phyloP scores from a whole-genome alignment of 2,113 vertebrate genomes.

The Notiomystis cincta region DNA sequence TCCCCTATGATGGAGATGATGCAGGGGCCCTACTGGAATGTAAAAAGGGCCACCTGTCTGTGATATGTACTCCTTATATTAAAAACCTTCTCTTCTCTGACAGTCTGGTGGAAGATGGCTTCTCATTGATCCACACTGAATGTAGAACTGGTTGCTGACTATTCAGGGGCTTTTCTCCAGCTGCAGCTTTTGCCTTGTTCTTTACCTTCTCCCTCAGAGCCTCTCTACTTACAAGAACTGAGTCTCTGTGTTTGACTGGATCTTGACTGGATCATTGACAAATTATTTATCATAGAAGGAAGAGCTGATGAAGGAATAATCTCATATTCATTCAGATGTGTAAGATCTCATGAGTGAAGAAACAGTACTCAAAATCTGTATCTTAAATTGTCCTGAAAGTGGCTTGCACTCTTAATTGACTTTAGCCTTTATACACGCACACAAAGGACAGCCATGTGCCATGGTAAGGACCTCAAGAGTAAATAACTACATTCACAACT shows the following conservation, averaged over 20 bases:
- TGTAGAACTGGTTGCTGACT: neutral
- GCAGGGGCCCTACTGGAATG: neutral
- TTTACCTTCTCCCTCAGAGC: neutral
- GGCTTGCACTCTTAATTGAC: neutral
- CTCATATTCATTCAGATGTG: neutral
- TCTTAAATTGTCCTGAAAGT: neutral
- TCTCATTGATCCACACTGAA: neutral
- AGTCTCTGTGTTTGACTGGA: neutral
- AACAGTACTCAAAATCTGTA: neutral
- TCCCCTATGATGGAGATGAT: neutral
- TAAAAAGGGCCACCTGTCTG: neutral
- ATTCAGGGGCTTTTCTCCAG: neutral
- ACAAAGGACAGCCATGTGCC: accelerated
- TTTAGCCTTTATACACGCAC: neutral
- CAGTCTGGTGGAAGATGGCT: neutral
- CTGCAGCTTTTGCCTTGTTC: neutral
- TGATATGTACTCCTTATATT: neutral
- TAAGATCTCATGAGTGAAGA: neutral
- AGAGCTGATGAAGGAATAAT: neutral
- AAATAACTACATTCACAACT: neutral
- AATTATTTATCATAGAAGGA: neutral
- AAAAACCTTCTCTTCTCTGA: neutral
- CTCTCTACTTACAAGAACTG: neutral
- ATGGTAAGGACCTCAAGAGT: neutral
- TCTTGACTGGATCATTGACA: neutral